Base-by-base conservation (phyloP, 2,113 vertebrate genomes). In the Rhinogobius similis region DNA sequence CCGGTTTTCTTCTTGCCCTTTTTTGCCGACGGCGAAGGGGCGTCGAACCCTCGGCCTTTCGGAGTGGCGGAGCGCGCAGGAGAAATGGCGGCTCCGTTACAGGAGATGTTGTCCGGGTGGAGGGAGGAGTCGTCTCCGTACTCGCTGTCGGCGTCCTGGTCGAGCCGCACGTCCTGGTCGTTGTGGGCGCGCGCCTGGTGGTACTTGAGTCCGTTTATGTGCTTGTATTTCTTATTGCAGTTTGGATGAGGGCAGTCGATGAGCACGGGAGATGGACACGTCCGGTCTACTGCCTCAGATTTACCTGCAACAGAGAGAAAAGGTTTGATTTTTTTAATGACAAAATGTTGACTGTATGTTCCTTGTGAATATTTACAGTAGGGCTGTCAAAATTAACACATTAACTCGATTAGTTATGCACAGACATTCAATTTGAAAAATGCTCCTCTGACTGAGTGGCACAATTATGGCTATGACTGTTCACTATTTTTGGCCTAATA, bases 171-270 rank as follows among this genome's bases (percentile, higher is more conserved):
- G 70, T 98, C 96, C 0, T 96, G 95, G 0, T 98, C 96, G 0
- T 96, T 97, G 52, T 98, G 97, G 0, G 97, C 96, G 0, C 97
- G 95, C 1, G 97, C 97, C 89, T 98, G 97, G 87, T 99, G 97
- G 82, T 99, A 99, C 88, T 97, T 97, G 14, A 99, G 94, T 41
- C 97, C 97, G 0, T 98, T 99, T 79, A 99, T 96, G 91, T 99
- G 97, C 93, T 98, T 98, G 91, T 99, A 99, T 70, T 97, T 97
- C 88, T 99, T 99, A 94, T 96, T 99, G 76, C 97, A 99, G 90
- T 97, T 98, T 13, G 97, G 96, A 86, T 98, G 96, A 5, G 97
- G 97, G 65, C 97, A 99, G 86, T 99, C 97, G 0, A 98, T 98
- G 82, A 99, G 95, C 48, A 97, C 93, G 0, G 97, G 97, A 43